Evolutionary conservation across 2,797 vertebrate species (phyloP).

Genomic region (Lates japonicus): DNA sequence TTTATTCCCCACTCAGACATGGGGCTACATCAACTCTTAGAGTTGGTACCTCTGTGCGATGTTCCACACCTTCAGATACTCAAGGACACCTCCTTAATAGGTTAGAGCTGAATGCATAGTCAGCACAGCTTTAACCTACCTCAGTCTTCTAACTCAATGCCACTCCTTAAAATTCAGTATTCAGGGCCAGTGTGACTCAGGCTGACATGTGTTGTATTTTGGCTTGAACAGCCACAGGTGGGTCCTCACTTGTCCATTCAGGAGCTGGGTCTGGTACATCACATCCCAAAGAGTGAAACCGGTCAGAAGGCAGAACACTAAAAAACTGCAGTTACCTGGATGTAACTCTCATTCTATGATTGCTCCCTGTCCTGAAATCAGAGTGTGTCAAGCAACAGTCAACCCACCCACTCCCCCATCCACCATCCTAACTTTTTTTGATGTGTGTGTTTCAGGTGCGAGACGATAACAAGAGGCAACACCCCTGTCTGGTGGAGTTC

Average conservation of each 20-base stretch:
- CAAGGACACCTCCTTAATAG: not conserved
- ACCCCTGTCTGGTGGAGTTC: conserved; percentile 96
- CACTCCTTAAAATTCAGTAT: not conserved
- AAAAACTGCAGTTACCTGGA: not conserved
- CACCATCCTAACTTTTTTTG: not conserved
- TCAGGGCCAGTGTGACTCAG: not conserved
- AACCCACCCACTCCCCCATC: not conserved
- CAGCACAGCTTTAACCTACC: not conserved
- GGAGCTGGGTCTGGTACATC: not conserved
- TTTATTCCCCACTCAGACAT: not conserved
- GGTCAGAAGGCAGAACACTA: too few relatives aligned
- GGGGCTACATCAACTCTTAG: not conserved
- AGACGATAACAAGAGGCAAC: conserved; percentile 96
- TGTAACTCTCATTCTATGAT: not conserved
- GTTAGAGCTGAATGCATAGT: not conserved
- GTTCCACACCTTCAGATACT: too few relatives aligned
- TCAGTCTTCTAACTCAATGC: not conserved
- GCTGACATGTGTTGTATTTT: not conserved
- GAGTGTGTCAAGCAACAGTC: not conserved
- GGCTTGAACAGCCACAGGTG: not conserved
- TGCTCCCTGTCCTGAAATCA: not conserved
- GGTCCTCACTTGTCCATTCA: not conserved
- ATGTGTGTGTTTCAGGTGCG: conserved; percentile 86
- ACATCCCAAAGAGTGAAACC: not conserved
- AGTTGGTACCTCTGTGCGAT: not conserved